Conservation (phyloP, 2,113 vertebrate genomes). For the Lophura nycthemera region DNA sequence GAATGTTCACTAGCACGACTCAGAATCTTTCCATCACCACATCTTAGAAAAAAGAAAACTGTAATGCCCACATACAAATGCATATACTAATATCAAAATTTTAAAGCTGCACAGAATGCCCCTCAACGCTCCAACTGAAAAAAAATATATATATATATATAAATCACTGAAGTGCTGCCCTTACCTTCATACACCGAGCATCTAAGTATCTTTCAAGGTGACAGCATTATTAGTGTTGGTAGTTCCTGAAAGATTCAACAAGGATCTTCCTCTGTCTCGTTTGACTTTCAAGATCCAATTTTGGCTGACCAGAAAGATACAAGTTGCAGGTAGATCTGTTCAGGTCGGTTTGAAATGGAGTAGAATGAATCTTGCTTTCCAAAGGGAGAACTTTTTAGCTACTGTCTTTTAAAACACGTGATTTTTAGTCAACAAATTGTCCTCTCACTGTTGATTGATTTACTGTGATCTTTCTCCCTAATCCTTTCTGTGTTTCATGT, state of each 20-base stretch:
- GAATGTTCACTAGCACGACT: background rate
- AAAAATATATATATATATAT: background rate
- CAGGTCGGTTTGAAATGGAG: background rate
- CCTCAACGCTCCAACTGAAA: accelerated
- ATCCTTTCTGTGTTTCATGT: constrained; percentile 40
- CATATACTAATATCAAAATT: background rate
- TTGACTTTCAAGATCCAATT: background rate
- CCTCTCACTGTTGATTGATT: constrained; percentile 26
- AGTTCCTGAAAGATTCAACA: background rate
- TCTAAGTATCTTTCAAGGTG: background rate
- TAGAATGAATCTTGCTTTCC: background rate
- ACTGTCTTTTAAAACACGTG: constrained; percentile 10
- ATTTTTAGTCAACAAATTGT: constrained; percentile 58
- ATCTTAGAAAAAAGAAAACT: background rate
- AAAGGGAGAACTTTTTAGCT: constrained; percentile 16
- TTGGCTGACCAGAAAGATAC: background rate
- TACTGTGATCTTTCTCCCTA: constrained; percentile 10
- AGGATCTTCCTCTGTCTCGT: background rate
- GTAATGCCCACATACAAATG: background rate
- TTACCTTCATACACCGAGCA: constrained; percentile 59
- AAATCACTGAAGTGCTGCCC: background rate
- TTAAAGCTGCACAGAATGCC: background rate
- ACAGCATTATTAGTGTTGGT: background rate
- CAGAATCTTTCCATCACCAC: background rate
- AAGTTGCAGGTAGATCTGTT: background rate